These are phyloP conservation scores for Epiblema foenella DNA, from an alignment of 2,888 invertebrate species.

Conservation along the genomic window DNA sequence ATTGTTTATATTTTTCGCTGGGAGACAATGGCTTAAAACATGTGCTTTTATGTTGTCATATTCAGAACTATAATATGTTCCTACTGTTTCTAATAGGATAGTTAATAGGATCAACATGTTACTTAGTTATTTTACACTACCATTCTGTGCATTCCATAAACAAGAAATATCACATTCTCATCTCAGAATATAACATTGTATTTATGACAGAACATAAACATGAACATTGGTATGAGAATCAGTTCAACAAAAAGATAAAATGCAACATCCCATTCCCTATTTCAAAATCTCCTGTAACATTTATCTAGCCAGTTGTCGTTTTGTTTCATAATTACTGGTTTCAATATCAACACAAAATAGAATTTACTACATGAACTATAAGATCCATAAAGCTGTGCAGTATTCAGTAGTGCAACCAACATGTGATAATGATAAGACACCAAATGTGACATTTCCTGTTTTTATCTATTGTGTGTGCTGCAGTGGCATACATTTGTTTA, in stretches of 20 bases:
- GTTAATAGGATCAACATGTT: no score
- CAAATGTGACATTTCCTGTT: constrained; percentile 61
- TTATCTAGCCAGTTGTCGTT: constrained; percentile 51
- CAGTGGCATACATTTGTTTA: constrained; percentile 31
- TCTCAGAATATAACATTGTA: background rate
- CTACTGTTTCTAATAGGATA: background rate
- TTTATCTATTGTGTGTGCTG: constrained; percentile 52
- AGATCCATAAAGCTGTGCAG: background rate
- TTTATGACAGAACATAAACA: background rate
- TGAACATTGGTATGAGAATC: background rate
- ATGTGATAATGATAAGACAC: constrained; percentile 59
- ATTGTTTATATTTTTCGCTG: no score
- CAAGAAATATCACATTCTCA: background rate
- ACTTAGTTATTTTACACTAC: no score
- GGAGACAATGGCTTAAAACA: background rate
- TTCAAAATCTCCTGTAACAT: constrained; percentile 51
- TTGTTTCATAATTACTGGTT: constrained; percentile 35
- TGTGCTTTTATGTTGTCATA: background rate
- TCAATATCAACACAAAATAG: background rate
- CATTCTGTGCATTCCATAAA: background rate
- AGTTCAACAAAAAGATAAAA: constrained; percentile 29
- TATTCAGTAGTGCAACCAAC: constrained; percentile 31
- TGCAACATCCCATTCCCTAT: constrained; percentile 48
- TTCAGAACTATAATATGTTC: no score
- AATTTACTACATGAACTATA: background rate